Evolutionary conservation across 2,113 vertebrate genomes (phyloP).

Genomic region (Ailurus styani): DNA sequence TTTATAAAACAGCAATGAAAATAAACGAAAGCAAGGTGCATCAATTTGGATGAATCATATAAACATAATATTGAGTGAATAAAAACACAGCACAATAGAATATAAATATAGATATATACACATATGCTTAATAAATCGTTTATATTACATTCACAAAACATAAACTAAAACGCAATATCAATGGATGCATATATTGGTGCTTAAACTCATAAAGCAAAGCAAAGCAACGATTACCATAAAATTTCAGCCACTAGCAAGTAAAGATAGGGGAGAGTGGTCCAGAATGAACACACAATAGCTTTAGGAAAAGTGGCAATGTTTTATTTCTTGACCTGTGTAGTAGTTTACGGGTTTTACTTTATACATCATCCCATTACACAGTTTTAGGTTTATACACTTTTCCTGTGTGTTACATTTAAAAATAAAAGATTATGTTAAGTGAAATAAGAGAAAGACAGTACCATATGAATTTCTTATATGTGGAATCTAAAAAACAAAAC

Average conservation of each 20-base stretch:
- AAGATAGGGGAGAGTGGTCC: background rate
- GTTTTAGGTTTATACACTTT: background rate
- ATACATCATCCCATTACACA: background rate
- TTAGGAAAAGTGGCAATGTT: background rate
- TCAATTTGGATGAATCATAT: background rate
- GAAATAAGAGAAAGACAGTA: background rate
- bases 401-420: background rate
- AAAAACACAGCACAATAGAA: background rate
- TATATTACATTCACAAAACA: conserved; percentile 2
- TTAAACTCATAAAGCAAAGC: conserved; percentile 4
- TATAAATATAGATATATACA: background rate
- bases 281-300: background rate
- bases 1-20: conserved; percentile 33
- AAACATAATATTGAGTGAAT: background rate
- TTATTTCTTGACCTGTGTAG: background rate
- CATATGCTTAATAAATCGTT: background rate
- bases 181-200: background rate
- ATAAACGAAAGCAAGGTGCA: background rate
- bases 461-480: background rate
- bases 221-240: background rate
- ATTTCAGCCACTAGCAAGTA: background rate
- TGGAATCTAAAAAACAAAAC: background rate
- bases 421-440: background rate
- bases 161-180: background rate
- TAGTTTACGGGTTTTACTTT: background rate